Conservation (phyloP, 2,888 invertebrate species). For the Chaetoderma sp. region DNA sequence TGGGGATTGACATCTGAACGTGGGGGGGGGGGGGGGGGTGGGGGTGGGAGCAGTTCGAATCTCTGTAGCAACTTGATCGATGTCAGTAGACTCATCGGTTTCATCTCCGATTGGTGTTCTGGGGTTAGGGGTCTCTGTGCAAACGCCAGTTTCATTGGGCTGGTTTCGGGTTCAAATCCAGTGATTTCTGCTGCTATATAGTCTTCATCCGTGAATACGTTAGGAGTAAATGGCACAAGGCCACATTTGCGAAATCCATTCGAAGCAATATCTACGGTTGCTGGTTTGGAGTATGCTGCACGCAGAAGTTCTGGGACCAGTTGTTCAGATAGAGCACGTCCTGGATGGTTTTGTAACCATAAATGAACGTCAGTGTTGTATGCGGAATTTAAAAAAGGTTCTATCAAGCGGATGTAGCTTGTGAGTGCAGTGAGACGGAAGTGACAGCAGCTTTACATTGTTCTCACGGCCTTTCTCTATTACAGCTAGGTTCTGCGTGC, state of each 20-base stretch:
- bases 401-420: neutral
- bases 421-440: slow-evolving; percentile 9
- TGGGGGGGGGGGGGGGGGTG: no score
- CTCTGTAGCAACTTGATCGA: neutral
- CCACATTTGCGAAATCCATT: slow-evolving; percentile 12
- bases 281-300: neutral
- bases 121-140: no score
- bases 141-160: neutral
- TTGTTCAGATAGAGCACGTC: neutral
- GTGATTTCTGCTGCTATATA: neutral
- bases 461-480: slow-evolving; percentile 2
- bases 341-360: slow-evolving; percentile 1
- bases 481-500: neutral
- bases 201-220: slow-evolving; percentile 8
- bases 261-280: neutral
- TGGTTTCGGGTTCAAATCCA: neutral
- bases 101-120: neutral
- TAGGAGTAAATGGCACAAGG: slow-evolving; percentile 1
- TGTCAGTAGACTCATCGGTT: neutral
- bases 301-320: neutral
- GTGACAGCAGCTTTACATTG: neutral
- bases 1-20: no score
- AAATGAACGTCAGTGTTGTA: neutral
- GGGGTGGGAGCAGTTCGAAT: no score
- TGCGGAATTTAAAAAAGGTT: slow-evolving; percentile 3